Base-by-base conservation (phyloP, 2,797 vertebrate species). In the Gymnoscopelus microlampas region DNA sequence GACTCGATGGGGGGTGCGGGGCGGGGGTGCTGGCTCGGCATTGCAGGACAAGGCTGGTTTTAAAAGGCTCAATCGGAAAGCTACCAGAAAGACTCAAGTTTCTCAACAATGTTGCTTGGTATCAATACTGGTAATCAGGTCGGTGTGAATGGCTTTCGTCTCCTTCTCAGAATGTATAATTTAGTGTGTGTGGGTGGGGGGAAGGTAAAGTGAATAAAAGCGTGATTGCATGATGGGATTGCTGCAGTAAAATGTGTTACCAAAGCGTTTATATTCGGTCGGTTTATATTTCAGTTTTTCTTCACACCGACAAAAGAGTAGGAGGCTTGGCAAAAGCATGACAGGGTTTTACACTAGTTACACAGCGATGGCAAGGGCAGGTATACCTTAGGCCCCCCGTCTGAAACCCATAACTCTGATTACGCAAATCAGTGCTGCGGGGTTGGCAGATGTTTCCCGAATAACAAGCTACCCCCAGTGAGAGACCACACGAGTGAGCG, bases 311-410 rank as follows among this genome's bases (percentile, higher is more conserved):
- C 44, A 3, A 26, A 53, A 15, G 1, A n/a, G 14, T 13, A 55
- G 29, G 23, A 56, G 70, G 8, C 48, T 67, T 66, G 66, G 67
- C 4, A 35, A 35, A 6, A 5, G 32, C 32, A 35, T 4, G 75
- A 79, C 75, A 39, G 78, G 80, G 81, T 86, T 82, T 77, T 82
- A 73, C 72, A 85, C 78, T 47, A 84, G 65, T 7, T 44, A 44
- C 35, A 60, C 67, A 65, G 63, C 3, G 63, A 68, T 39, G 29
- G 70, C 6, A 59, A 72, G 58, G 68, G 68, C 74, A 80, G 71
- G 58, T 79, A 35, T n/a, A 81, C 81, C 77, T 74, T 48, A 60
- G 80, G 73, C 79, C 77, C 8, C 44, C 67, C 19, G 63, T 57
- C 51, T 48, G 23, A 78, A 64, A 39, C 2, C 10, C 11, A 7